Percentiles rank a stretch among this genome's conserved stretches.
Evolutionary conservation across 37 sponge, comb jelly and placozoan species (phyloP).

Genomic region (Cladorhizidae sp.): DNA sequence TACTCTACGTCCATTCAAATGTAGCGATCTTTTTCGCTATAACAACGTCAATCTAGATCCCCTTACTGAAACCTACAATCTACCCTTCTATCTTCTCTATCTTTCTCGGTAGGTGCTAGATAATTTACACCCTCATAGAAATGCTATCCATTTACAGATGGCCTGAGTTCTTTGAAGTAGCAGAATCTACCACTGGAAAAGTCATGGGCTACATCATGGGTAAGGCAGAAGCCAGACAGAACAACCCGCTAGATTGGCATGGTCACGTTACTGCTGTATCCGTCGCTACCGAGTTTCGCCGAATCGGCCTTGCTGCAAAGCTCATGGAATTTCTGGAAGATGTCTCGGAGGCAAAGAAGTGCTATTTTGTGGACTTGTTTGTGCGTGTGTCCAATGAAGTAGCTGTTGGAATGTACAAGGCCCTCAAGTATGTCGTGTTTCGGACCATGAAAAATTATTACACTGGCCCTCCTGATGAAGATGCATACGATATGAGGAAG

Average conservation of each 20-base stretch:
- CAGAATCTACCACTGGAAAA: constrained; percentile 86
- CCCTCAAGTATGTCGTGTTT: constrained; percentile 90
- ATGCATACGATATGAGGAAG: constrained; percentile 95
- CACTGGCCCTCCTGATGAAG: constrained; percentile 82
- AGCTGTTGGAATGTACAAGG: constrained; percentile 92
- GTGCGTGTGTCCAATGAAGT: constrained; percentile 89
- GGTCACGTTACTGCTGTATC: constrained; percentile 98
- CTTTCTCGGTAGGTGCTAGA: constrained; percentile 33
- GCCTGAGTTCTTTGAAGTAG: constrained; percentile 95
- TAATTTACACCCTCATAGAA: constrained; percentile 8
- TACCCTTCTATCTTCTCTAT: constrained; percentile 85
- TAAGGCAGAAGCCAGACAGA: constrained; percentile 75
- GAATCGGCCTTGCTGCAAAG: constrained; percentile 88
- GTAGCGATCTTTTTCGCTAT: constrained; percentile 83
- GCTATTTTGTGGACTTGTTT: constrained; percentile 96
- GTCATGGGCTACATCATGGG: constrained; percentile 98
- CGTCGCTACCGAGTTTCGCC: constrained; percentile 82
- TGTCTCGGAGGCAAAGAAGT: constrained; percentile 86
- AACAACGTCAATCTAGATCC: constrained; percentile 93
- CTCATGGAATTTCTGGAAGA: constrained; percentile 90
- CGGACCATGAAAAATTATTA: constrained; percentile 86
- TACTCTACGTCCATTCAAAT: constrained; percentile 80
- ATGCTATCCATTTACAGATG: constrained; percentile 47
- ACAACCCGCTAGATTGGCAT: constrained; percentile 88
- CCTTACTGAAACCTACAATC: constrained; percentile 92